Conservation (phyloP, 1,140 invertebrate species). For the Aphelenchoides avenae region DNA sequence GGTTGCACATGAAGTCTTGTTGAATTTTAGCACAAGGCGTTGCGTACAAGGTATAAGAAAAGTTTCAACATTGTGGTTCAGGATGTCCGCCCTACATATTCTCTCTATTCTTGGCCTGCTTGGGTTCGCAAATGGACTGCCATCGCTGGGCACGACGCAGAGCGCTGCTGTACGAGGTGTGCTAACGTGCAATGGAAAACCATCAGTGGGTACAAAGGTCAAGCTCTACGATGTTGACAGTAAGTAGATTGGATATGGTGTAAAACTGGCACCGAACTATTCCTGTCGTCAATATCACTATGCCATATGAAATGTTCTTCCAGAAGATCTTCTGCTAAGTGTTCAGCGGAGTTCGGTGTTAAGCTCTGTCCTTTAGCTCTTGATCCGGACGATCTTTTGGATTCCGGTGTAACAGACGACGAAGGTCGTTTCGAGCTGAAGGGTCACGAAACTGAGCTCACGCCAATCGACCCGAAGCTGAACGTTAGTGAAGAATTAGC, state of each 20-base stretch:
- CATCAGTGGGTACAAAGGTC: constrained; percentile 42
- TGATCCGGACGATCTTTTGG: constrained; percentile 52
- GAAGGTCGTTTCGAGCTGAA: constrained; percentile 45
- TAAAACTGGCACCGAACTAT: constrained; percentile 1
- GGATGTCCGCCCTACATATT: too few relatives aligned
- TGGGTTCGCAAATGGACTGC: background rate
- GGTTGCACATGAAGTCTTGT: too few relatives aligned
- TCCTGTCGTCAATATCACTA: too few relatives aligned
- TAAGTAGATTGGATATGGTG: too few relatives aligned
- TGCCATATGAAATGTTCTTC: constrained; percentile 1
- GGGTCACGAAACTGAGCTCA: constrained; percentile 52
- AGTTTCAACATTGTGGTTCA: too few relatives aligned
- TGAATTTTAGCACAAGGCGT: too few relatives aligned
- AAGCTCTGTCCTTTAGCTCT: background rate
- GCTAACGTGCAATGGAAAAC: constrained; percentile 49
- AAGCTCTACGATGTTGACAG: constrained; percentile 51
- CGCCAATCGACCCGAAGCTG: constrained; percentile 51
- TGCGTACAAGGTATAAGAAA: too few relatives aligned
- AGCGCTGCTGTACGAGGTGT: constrained; percentile 41
- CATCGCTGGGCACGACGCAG: constrained; percentile 34
- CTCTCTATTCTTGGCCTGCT: too few relatives aligned
- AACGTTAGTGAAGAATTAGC: constrained; percentile 46
- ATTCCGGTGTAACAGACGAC: constrained; percentile 43
- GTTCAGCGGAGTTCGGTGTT: background rate
- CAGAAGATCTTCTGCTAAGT: constrained; percentile 3